Evolutionary conservation across 2,113 vertebrate species (phyloP).

Genomic region (Leuciscus idus): DNA sequence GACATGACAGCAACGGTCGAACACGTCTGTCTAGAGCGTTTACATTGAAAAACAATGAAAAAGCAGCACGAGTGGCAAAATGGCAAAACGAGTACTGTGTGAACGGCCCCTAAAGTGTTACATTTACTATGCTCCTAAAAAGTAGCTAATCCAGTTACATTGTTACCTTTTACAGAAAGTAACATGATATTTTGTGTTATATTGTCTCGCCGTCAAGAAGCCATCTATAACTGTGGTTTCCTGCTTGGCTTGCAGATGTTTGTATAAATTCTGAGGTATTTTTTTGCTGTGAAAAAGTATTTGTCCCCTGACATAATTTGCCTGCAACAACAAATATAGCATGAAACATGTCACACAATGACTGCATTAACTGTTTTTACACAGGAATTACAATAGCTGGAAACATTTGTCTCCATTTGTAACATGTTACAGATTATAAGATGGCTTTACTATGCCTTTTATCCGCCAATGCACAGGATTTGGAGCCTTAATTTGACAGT

Average conservation of each 20-base stretch:
- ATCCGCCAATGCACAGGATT: neutral
- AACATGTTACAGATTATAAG: neutral
- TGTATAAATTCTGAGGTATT: neutral
- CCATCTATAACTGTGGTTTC: neutral
- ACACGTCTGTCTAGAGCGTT: no score
- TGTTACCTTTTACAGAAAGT: neutral
- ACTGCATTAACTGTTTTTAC: neutral
- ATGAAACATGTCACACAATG: conserved; percentile 8
- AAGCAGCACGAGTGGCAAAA: no score
- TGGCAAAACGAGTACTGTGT: no score
- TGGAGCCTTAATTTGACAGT: neutral
- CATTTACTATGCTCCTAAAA: neutral
- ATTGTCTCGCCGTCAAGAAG: neutral
- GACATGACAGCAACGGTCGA: no score
- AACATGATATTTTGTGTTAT: neutral
- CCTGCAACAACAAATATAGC: neutral
- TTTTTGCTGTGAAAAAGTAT: neutral
- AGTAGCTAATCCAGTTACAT: neutral
- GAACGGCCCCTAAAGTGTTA: no score
- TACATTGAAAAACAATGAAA: no score
- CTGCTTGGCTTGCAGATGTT: neutral
- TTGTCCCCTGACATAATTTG: neutral
- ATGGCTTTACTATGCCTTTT: neutral
- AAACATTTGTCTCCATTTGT: neutral
- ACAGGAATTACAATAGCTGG: neutral